Base-by-base conservation (phyloP, 2,113 vertebrate species). In the Reinhardtius hippoglossoides region DNA sequence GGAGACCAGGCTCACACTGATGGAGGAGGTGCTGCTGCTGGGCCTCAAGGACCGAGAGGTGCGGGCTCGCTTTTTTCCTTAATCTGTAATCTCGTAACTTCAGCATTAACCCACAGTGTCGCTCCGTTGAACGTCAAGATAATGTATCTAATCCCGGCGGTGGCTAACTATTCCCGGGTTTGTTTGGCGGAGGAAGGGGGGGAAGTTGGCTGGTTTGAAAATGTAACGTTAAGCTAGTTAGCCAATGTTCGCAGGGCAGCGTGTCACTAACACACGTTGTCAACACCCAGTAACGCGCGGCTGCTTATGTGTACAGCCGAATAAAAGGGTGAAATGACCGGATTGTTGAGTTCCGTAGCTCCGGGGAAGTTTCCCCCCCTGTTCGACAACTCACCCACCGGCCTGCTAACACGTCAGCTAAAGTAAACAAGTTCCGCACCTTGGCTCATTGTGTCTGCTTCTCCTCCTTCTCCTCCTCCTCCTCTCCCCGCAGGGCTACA, bases 21-120 rank as follows among this genome's bases (percentile, higher is more conserved):
- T 99, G 98, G 98, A 99, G 77, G 98, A 99, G 67, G 97, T 99
- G 92, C 81, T 99, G 88, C 95, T 99, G 1, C 79, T 99, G 92
- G 98, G 98, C 88, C 96, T 99, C 84, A 98, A 99, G 93, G 98
- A 99, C 85, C 95, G 97, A 91, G 98, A 99, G 98, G 97, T 99
- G 91, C 12, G 87, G 7, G 21, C n/a, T 65, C 20, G 71, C 5
- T 66, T 58, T 31, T 7, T 1, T 2, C 24, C 24, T 2, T 26
- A 18, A 26, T 71, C 23, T 8, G 1, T 42, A 16, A 23, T 71
- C n/a, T 16, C 1, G 20, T 57, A 46, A 74, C 24, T 62, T 65
- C 9, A 13, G 9, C 54, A 3, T 56, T 46, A 59, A 56, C 37
- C 4, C 37, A 24, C 40, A 14, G 3, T 4, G 37, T 74, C 61